Percentiles rank a stretch among this genome's conserved stretches.
These are phyloP conservation scores for Aleiodes sp. DNA, from an alignment of 1,140 invertebrate genomes.

Conservation along the genomic window DNA sequence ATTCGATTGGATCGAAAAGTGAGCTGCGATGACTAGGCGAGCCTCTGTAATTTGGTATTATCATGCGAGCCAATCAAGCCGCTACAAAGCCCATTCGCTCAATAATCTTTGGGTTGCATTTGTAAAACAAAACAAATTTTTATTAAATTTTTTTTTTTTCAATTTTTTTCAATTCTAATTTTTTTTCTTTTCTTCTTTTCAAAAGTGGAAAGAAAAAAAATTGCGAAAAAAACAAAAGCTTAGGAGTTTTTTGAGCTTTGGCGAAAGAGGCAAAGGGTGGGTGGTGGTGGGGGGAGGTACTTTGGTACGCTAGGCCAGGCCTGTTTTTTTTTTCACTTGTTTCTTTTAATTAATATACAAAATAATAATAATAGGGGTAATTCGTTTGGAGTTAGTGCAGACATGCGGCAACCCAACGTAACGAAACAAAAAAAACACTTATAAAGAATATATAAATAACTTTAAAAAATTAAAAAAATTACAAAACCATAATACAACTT, in stretches of 20 bases:
- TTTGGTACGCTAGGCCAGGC: constrained; percentile 67
- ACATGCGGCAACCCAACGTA: constrained; percentile 60
- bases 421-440: constrained; percentile 47
- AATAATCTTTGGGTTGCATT: constrained; percentile 57
- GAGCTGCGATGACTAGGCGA: constrained; percentile 53
- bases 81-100: constrained; percentile 38
- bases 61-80: constrained; percentile 11
- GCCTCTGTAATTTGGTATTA: constrained; percentile 55
- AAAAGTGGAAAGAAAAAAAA: constrained; percentile 9
- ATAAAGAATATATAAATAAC: constrained; percentile 51
- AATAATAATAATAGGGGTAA: constrained; percentile 35
- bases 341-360: constrained; percentile 10
- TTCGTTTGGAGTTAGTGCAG: constrained; percentile 56
- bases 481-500: constrained; percentile 38
- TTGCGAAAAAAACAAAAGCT: neutral
- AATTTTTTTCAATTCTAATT: neutral
- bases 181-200: constrained; percentile 26
- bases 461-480: constrained; percentile 38
- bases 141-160: no score
- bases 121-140: no score
- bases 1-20: constrained; percentile 1
- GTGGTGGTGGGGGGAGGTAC: constrained; percentile 41
- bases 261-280: constrained; percentile 23
- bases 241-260: constrained; percentile 12
- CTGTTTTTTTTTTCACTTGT: no score